Percentiles rank a stretch among this genome's conserved stretches.
phyloP scores from a whole-genome alignment of 2,888 invertebrate species.

The Beris chalybata region DNA sequence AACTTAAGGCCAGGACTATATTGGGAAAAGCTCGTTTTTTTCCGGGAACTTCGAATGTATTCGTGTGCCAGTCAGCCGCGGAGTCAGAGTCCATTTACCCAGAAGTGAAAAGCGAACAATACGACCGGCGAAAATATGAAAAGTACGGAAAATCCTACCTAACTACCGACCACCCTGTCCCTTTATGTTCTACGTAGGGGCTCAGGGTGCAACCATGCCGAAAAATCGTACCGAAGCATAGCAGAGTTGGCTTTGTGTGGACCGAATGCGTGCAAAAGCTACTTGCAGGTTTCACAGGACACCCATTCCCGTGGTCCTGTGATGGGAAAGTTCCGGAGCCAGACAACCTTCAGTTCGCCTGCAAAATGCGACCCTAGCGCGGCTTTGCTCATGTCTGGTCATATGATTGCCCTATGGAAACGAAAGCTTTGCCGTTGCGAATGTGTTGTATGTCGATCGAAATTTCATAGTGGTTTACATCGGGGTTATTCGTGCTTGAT shows the following conservation, averaged over 20 bases:
- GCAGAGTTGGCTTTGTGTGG: not conserved
- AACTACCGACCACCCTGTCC: not conserved
- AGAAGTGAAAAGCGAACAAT: slow-evolving; percentile 19
- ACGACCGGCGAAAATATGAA: slow-evolving; percentile 7
- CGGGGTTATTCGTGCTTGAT: slow-evolving; percentile 8
- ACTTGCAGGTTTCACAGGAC: not conserved
- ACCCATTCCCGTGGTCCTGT: not conserved
- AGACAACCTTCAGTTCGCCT: slow-evolving; percentile 30
- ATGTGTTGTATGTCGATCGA: slow-evolving; percentile 1
- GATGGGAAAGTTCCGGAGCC: slow-evolving; percentile 4
- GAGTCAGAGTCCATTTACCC: slow-evolving; percentile 11
- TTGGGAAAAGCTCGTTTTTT: slow-evolving; percentile 9
- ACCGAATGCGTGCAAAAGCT: not conserved
- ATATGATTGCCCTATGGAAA: slow-evolving; percentile 12
- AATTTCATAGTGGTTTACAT: slow-evolving; percentile 2
- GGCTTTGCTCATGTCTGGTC: slow-evolving; percentile 8
- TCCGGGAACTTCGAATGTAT: not conserved
- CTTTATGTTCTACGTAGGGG: too few species aligned
- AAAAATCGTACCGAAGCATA: too few species aligned
- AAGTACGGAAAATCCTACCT: slow-evolving; percentile 9
- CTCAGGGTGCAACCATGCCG: too few species aligned
- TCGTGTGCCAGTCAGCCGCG: not conserved
- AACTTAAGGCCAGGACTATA: slow-evolving; percentile 16
- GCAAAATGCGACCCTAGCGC: slow-evolving; percentile 8
- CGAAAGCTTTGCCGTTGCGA: slow-evolving; percentile 4